Base-by-base conservation (phyloP, 92 coral and sea anemone genomes). In the Galaxea fascicularis region DNA sequence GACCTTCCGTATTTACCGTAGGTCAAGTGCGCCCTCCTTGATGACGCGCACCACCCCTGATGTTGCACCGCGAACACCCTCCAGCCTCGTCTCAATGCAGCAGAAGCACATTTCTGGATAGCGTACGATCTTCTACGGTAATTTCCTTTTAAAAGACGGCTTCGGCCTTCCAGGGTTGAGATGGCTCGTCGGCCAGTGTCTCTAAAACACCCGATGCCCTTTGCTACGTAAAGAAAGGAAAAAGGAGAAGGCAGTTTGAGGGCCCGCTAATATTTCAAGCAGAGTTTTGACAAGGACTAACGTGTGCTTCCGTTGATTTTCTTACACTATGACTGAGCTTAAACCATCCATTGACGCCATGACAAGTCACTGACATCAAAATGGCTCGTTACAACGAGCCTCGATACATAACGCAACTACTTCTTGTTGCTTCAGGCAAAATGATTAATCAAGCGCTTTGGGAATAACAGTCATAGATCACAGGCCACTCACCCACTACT, bases 21-120 rank as follows among this genome's bases (percentile, higher is more conserved):
- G 8, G 93, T 90, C 27, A 84, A 62, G 70, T 90, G 91, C 39
- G 93, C 93, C 46, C 80, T 62, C 25, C 83, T 79, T 27, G 87
- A 72, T 1, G 93, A 73, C 24, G 86, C 85, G 65, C 93, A 90
- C 80, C 82, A 70, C 24, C 93, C 93, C 22, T 88, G 88, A 63
- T 90, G 77, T 63, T 90, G 93, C 10, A 90, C 4, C 1, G 88
- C 93, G 78, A 90, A 90, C 65, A 86, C 54, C 28, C 89, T 63
- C 30, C 31, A 39, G 17, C 89, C 89, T 41, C 65, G 56, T 57
- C 29, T 78, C 27, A 51, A 1, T 4, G 85, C 84, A 0, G 80
- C 84, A n/a, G 31, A 30, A 31, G 89, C 89, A 52, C 89, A 85
- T 29, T 85, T 85, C 35, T 67, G 62, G 21, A 77, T 76, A 27